Base-by-base conservation (phyloP, 2,888 invertebrate genomes). In the Tiliacea aurago region DNA sequence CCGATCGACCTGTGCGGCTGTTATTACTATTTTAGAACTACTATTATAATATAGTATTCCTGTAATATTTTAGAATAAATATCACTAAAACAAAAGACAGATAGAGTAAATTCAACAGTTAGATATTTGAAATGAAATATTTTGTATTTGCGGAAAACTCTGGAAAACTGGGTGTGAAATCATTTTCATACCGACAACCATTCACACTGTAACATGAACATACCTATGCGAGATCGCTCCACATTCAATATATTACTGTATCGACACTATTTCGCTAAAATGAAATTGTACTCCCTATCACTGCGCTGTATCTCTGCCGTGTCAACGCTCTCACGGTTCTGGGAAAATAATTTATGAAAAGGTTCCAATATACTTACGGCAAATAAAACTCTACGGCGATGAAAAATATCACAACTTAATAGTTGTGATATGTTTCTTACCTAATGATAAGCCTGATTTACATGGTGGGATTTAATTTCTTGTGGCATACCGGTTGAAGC, bases 221-320 rank as follows among this genome's bases (percentile, higher is more conserved):
- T 28, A 70, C 18, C 0, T 33, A 55, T 11, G 49, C 5, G 7
- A 61, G 47, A 69, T 23, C 23, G 20, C 15, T 43, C 20, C 20
- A 49, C 13, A 33, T 61, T 55, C 47, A 53, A 47, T 70, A 53
- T 47, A 10, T 41, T 78, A 72, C 10, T 20, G 18, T n/a, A 45
- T 43, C 41, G 47, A n/a, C 20, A 56, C 15, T 66, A 43, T 76
- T 76, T 56, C 23, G 15, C 41, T 56, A 15, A 43, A 67, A 28
- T 56, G 43, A 67, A 66, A 73, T 74, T 66, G 67, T 15, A 55
- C 37, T n/a, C n/a, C n/a, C 55, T 73, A 76, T 76, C 67, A 66
- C 28, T 15, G 47, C 23, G 9, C 15, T 55, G 11, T 47, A 64
- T 73, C 33, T 23, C 13, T 66, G 11, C 5, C 33, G 13, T 67